Conservation (phyloP, 1,140 invertebrate genomes). For the Orchesella cincta region DNA sequence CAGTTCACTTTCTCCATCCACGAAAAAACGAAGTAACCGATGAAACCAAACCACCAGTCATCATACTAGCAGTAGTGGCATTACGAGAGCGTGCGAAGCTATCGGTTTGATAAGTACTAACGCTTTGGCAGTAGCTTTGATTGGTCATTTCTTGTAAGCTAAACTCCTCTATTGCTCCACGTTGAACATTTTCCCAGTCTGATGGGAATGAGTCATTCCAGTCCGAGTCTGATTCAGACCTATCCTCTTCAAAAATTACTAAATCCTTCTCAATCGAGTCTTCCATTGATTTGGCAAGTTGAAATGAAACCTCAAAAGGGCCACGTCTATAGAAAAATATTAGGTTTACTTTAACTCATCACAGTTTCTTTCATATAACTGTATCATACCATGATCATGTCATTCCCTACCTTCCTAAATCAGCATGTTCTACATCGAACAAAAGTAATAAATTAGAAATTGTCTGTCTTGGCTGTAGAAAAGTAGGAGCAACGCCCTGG, state of each 20-base stretch:
- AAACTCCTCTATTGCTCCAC: conserved; percentile 28
- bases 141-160: conserved; percentile 44
- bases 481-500: conserved; percentile 66
- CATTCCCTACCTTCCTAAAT: conserved; percentile 67
- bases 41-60: conserved; percentile 43
- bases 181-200: conserved; percentile 50
- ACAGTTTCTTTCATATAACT: background rate
- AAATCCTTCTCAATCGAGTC: conserved; percentile 55
- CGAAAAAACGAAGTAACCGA: conserved; percentile 50
- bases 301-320: conserved; percentile 62
- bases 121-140: conserved; percentile 34
- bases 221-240: conserved; percentile 43
- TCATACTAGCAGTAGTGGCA: background rate
- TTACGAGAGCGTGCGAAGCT: conserved; percentile 42
- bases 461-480: conserved; percentile 69
- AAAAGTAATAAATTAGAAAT: conserved; percentile 73
- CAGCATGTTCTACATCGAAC: conserved; percentile 65
- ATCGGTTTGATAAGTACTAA: conserved; percentile 41
- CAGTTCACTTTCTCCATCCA: conserved; percentile 43
- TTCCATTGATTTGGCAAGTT: conserved; percentile 62
- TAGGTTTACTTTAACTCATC: background rate
- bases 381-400: background rate
- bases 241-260: conserved; percentile 49
- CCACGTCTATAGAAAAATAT: conserved; percentile 58
- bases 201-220: conserved; percentile 47